Percentiles rank a stretch among this genome's conserved stretches.
phyloP scores from a whole-genome alignment of 2,888 invertebrate species.

The Arctia plantaginis region DNA sequence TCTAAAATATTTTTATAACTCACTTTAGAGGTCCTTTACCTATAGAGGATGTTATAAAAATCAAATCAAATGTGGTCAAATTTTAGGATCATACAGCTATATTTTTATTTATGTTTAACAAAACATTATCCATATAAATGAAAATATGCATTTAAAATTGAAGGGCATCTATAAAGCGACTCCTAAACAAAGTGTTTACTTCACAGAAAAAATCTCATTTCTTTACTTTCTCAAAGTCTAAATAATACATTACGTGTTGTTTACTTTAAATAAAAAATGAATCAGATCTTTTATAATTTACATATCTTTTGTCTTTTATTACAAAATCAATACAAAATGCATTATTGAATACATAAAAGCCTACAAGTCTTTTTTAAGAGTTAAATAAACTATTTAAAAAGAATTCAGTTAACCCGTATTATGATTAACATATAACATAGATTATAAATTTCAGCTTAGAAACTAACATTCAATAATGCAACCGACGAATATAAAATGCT shows the following conservation, averaged over 20 bases:
- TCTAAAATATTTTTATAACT: no score
- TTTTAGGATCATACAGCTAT: no score
- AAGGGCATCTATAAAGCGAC: no score
- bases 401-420: constrained; percentile 3
- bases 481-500: constrained; percentile 15
- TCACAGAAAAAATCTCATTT: constrained; percentile 1
- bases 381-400: neutral
- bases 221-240: neutral
- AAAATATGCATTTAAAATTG: no score
- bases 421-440: constrained; percentile 9
- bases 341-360: constrained; percentile 5
- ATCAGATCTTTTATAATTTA: constrained; percentile 1
- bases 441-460: constrained; percentile 28
- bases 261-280: neutral
- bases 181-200: no score
- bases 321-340: neutral
- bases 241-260: neutral
- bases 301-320: neutral
- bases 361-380: neutral
- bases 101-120: no score
- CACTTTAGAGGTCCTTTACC: no score
- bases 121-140: no score
- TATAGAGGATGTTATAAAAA: no score
- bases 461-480: constrained; percentile 35
- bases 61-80: no score